Conservation (phyloP, 2,113 vertebrate genomes). For the Ctenodactylus gundi region DNA sequence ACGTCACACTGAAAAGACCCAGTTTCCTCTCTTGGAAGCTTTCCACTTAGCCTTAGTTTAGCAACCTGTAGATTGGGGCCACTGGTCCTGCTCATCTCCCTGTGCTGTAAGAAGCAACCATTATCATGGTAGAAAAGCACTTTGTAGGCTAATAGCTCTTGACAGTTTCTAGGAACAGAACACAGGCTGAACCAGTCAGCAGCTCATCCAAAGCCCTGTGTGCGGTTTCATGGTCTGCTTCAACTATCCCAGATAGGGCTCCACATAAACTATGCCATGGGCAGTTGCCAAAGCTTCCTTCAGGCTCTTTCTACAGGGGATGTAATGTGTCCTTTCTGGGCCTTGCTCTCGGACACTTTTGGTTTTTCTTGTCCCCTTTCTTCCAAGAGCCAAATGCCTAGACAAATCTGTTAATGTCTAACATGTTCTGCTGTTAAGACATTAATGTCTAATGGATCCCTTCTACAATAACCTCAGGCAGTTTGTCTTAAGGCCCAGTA, state of each 20-base stretch:
- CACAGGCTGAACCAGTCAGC: not conserved
- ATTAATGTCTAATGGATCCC: not conserved
- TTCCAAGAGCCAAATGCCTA: not conserved
- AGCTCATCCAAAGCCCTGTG: not conserved
- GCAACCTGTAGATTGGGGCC: not conserved
- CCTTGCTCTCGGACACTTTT: rapidly evolving
- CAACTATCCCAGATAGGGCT: not conserved
- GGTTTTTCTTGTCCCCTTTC: not conserved
- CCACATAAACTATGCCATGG: not conserved
- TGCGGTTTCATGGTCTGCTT: not conserved
- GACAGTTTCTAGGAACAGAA: not conserved
- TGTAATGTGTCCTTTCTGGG: not conserved
- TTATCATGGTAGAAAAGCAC: not conserved
- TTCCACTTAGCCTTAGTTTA: not conserved
- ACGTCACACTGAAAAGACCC: not conserved
- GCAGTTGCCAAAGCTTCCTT: not conserved
- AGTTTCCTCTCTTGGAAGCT: not conserved
- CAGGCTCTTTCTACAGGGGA: not conserved
- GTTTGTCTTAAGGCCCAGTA: not conserved
- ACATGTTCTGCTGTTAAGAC: not conserved
- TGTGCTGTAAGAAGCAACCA: not conserved
- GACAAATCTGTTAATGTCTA: not conserved
- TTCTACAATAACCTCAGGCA: not conserved
- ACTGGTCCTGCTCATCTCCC: not conserved
- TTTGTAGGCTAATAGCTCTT: not conserved